Evolutionary conservation across 1,140 invertebrate genomes (phyloP), one percentile per base, ranked within the genome.

Genomic region (Zaprionus camerounensis): DNA sequence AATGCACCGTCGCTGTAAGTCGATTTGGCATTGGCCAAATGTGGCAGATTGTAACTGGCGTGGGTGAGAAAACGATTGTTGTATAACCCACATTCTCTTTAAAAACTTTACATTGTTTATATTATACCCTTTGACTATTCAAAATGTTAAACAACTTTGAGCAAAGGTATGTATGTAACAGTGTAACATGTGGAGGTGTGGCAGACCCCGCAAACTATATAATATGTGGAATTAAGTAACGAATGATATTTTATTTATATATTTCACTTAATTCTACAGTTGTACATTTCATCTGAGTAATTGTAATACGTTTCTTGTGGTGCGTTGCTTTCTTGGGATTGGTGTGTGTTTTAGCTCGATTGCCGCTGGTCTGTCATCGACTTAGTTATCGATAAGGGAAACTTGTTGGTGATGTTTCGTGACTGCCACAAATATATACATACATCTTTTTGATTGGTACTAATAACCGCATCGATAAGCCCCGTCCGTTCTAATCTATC

Each of bases 21-120:
- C 34, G 24, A 49, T 51, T 62, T 71, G 72, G 72, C 72, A 75
- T 75, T 75, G 72, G 58, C 67, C 67, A 75, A 75, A 75, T 75
- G 41, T 75, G 55, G 59, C 72, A 63, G 58, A 64, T 56, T 38
- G 58, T 36, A 46, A 38, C 24, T 11, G 41, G 61, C 72, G 72
- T 75, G 72, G 72, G 72, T 64, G 72, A 57, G 58, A 51, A 55
- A 53, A 71, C 51, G 70, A 63, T 63, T 75, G 53, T 64, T 58
- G 67, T 41, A 49, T 71, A 55, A 17, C 67, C 72, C 31, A 71
- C 59, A 75, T 75, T 17, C 9, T 38, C 24, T 58, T 26, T 20
- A 17, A 44, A 55, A 61, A 65, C 57, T 15, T 28, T 62, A 51
- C 53, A 70, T 64, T 58, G 55, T 57, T 63, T 64, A 24, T 22